Base-by-base conservation (phyloP, 2,888 invertebrate genomes). In the Ceramica pisi region DNA sequence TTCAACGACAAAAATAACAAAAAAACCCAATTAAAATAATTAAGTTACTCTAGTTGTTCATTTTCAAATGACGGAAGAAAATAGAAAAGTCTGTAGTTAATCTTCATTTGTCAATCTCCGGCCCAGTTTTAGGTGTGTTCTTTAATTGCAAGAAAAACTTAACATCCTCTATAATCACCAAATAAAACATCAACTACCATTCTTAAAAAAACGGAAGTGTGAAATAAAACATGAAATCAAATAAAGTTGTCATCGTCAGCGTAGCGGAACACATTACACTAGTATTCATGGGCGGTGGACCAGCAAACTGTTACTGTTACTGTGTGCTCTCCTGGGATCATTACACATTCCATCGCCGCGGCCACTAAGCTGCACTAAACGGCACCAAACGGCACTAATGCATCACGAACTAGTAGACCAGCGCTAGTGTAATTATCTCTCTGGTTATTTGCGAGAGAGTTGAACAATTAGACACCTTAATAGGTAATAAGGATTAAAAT, bases 291-390 rank as follows among this genome's bases (percentile, higher is more conserved):
- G 55, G 68, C 72, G 72, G 63, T 44, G 68, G 60, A 80, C 76
- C 79, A 80, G 80, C 35, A 72, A 76, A 72, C 76, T 72, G 62
- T 71, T 68, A 78, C 26, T 67, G n/a, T 14, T 38, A 31, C 56
- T 72, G 16, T 53, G 50, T 21, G 55, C 57, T 68, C 67, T 65
- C 66, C 41, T 16, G 72, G 79, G 80, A 68, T 53, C 79, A 80
- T 80, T 76, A 80, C 71, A 76, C 76, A 76, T 68, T 56, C 71
- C 76, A 80, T 68, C 63, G 76, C 68, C 66, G 76, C 66, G 74
- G 78, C 69, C 74, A 66, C 78, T 74, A 74, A 74, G 78, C 74
- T 61, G 48, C 53, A 50, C 72, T 63, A 63, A 70, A 75, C 75
- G 59, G 53, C 21, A 44, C 63, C 59, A 38, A 67, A 31, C 31